phyloP scores from a whole-genome alignment of 2,113 vertebrate genomes.

The Varanus komodoensis region DNA sequence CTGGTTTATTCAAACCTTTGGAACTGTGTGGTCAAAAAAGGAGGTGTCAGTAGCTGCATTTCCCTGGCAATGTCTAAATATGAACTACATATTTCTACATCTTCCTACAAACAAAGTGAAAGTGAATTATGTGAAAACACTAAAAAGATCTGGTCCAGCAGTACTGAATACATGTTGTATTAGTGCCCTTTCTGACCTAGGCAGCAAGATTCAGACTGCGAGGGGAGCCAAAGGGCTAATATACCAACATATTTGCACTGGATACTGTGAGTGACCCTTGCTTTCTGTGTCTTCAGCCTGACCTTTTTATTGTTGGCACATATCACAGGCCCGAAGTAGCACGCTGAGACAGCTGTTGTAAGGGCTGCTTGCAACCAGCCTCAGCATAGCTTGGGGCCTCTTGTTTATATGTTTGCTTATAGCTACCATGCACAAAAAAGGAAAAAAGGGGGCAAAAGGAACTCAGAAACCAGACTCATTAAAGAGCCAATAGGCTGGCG shows the following conservation, averaged over 20 bases:
- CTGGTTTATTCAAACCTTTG: neutral
- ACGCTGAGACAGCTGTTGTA: constrained; percentile 37
- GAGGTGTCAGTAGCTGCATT: neutral
- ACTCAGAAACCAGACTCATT: constrained; percentile 37
- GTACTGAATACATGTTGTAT: constrained; percentile 12
- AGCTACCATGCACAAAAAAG: constrained; percentile 26
- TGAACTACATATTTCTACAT: neutral
- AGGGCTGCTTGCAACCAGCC: constrained; percentile 23
- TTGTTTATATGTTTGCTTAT: constrained; percentile 45
- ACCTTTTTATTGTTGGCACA: constrained; percentile 60
- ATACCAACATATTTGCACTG: constrained; percentile 28
- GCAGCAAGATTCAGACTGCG: constrained; percentile 34
- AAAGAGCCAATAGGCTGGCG: constrained; percentile 28
- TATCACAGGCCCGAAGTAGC: constrained; percentile 31
- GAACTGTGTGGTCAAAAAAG: neutral
- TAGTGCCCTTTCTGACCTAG: constrained; percentile 20
- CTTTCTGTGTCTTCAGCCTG: constrained; percentile 48
- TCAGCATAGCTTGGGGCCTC: constrained; percentile 32
- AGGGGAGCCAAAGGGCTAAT: constrained; percentile 30
- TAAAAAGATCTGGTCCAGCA: neutral
- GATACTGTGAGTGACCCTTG: constrained; percentile 29
- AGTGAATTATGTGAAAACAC: constrained; percentile 6
- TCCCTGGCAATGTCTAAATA: neutral
- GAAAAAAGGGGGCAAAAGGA: neutral
- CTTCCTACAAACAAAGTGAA: neutral